phyloP scores from a whole-genome alignment of 2,797 vertebrate species.

The Champsocephalus esox region DNA sequence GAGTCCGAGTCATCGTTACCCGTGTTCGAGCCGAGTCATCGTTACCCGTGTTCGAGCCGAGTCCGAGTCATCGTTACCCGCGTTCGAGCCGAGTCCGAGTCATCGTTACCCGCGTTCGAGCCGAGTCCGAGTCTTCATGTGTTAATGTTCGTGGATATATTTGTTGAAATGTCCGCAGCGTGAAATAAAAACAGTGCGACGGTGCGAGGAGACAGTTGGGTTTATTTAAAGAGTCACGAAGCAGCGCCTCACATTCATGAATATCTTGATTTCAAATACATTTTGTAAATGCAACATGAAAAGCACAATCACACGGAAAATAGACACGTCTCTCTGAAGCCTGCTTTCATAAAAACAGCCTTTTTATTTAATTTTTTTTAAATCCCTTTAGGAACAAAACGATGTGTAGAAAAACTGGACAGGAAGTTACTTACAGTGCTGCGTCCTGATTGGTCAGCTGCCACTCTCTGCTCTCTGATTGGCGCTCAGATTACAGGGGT shows the following conservation, averaged over 20 bases:
- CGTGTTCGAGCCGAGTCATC: too few relatives aligned
- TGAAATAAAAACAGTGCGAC: too few relatives aligned
- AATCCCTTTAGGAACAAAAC: conserved; percentile 8
- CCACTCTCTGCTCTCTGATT: conserved; percentile 9
- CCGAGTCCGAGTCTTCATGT: too few relatives aligned
- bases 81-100: too few relatives aligned
- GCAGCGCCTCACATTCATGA: conserved; percentile 53
- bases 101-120: too few relatives aligned
- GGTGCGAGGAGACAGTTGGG: too few relatives aligned
- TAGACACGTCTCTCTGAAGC: conserved; percentile 75
- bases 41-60: too few relatives aligned
- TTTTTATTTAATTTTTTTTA: not conserved
- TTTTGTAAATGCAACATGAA: conserved; percentile 83
- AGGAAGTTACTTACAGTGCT: conserved; percentile 25
- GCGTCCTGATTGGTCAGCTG: conserved; percentile 30
- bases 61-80: too few relatives aligned
- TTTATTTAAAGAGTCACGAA: too few relatives aligned
- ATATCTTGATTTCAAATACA: conserved; percentile 69
- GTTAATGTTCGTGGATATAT: too few relatives aligned
- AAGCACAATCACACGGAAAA: conserved; percentile 83
- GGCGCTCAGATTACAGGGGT: conserved; percentile 5
- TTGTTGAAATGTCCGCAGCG: too few relatives aligned
- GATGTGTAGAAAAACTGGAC: conserved; percentile 18
- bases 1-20: too few relatives aligned
- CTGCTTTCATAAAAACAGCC: conserved; percentile 73